Conservation (phyloP, 2,113 vertebrate genomes). For the Xiphorhynchus elegans region DNA sequence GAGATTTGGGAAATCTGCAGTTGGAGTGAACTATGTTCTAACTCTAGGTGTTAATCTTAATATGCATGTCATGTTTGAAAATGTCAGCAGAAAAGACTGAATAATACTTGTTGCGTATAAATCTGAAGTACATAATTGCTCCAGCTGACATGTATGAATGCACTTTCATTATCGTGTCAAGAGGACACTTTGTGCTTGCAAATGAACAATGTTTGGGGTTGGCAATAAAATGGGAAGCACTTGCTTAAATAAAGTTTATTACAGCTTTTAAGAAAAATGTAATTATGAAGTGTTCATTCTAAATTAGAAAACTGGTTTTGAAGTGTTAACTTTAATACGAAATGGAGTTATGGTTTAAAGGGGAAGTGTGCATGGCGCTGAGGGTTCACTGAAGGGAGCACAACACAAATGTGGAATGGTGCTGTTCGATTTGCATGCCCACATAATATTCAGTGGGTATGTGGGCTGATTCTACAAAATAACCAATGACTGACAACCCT, state of each 20-base stretch:
- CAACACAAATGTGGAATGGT: neutral
- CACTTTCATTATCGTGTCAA: constrained; percentile 83
- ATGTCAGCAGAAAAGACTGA: constrained; percentile 78
- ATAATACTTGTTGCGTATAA: constrained; percentile 69
- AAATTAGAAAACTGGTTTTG: constrained; percentile 66
- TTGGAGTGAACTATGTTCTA: neutral
- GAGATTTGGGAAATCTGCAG: neutral
- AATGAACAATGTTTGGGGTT: constrained; percentile 74
- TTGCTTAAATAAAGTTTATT: constrained; percentile 80
- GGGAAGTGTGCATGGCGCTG: neutral
- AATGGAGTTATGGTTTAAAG: constrained; percentile 55
- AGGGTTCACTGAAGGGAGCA: neutral
- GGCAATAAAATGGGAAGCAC: constrained; percentile 75
- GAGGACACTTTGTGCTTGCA: constrained; percentile 79
- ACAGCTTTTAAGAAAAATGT: constrained; percentile 75
- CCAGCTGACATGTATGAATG: constrained; percentile 81
- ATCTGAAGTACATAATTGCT: constrained; percentile 80
- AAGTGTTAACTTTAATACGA: constrained; percentile 60
- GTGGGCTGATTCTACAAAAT: neutral
- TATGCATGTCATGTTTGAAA: constrained; percentile 73
- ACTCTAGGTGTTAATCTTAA: constrained; percentile 71
- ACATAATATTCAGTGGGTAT: neutral
- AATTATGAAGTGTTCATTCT: constrained; percentile 75
- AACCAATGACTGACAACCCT: neutral
- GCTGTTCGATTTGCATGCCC: neutral